phyloP scores from a whole-genome alignment of 35 echinoderm and acorn worm genomes.

The Hemicentrotus pulcherrimus region DNA sequence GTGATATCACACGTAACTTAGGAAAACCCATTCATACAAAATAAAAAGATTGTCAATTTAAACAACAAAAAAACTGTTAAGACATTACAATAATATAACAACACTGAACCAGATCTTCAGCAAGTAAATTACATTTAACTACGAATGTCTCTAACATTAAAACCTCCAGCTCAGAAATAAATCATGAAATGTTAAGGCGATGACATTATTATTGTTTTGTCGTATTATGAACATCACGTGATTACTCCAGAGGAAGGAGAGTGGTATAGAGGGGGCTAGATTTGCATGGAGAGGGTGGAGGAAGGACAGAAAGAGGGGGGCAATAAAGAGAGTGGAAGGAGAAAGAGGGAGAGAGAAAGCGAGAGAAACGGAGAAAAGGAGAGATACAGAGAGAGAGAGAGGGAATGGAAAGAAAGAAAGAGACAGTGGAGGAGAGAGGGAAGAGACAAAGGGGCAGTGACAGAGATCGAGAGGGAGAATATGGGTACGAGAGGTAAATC shows the following conservation, averaged over 20 bases:
- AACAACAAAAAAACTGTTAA: too few species aligned
- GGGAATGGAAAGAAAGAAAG: not conserved
- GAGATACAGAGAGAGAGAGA: not conserved
- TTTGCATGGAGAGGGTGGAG: not conserved
- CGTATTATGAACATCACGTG: too few species aligned
- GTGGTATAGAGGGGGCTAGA: not conserved
- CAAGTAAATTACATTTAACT: too few species aligned
- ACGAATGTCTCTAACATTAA: too few species aligned
- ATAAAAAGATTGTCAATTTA: not conserved
- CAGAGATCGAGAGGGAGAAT: not conserved
- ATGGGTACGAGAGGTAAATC: not conserved
- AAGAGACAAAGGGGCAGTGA: not conserved
- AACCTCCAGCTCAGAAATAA: too few species aligned
- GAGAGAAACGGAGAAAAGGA: not conserved
- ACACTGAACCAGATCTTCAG: too few species aligned
- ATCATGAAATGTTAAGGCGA: too few species aligned
- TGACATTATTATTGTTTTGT: too few species aligned
- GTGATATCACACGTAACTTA: not conserved
- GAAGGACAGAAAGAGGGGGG: not conserved
- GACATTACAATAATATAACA: too few species aligned
- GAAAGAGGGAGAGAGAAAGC: not conserved
- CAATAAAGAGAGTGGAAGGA: not conserved
- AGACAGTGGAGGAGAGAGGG: not conserved
- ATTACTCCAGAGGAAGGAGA: too few species aligned
- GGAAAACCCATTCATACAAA: not conserved